Base-by-base conservation (phyloP, 2,797 vertebrate genomes). In the Carduelis carduelis region DNA sequence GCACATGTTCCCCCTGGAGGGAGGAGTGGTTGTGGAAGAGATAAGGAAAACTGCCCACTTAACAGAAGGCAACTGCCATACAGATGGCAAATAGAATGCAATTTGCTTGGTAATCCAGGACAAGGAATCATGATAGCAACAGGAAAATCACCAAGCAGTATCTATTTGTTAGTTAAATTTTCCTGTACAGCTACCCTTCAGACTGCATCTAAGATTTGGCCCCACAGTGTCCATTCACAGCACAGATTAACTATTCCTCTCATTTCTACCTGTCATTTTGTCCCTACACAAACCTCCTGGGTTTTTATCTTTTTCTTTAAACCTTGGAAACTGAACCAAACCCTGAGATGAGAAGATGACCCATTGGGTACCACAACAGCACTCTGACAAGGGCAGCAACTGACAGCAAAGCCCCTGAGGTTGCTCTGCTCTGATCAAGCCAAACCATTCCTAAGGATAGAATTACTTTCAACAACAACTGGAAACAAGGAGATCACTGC, bases 61-160 rank as follows among this genome's bases (percentile, higher is more conserved):
- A 55, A 55, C 20, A 55, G 32, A n/a, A 55, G 53, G n/a, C 53
- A 55, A 9, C 32, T 55, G 53, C 32, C 32, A 55, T n/a, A n/a
- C 32, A n/a, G 32, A 55, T 55, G 53, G 53, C 20, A n/a, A 22
- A 22, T 55, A n/a, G 32, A 55, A 55, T n/a, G n/a, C 53, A n/a
- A n/a, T 22, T 55, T 55, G 32, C 53, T n/a, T n/a, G 20, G 32
- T 32, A n/a, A 55, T 55, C 53, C 53, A 55, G 53, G 20, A 55
- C 53, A n/a, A n/a, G 28, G 28, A 52, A 34, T 5, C 0, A 0
- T 11, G 9, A 84, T 2, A 77, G 53, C 14, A 68, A 37, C 1
- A 11, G 15, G 20, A n/a, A 57, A 15, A 94, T 23, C 57, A 82
- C 34, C 55, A 41, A 52, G 47, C 27, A 47, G 11, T 14, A n/a